Evolutionary conservation across 2,113 vertebrate genomes (phyloP).

Genomic region (Laticauda colubrina): DNA sequence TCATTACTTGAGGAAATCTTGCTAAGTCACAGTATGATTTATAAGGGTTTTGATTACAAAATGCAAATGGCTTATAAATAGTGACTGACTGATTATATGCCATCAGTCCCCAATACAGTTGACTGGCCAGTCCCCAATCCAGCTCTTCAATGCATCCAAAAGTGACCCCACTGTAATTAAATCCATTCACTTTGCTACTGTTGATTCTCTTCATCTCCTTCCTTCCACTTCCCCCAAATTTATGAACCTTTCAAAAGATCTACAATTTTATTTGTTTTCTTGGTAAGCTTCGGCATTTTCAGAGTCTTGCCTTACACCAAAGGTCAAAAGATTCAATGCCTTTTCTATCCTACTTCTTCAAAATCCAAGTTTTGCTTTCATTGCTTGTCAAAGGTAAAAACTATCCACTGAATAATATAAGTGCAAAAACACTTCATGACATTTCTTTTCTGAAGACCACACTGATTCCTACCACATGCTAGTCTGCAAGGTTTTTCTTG

Average conservation of each 20-base stretch:
- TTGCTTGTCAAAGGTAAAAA: neutral
- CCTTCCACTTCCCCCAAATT: neutral
- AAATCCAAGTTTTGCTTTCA: neutral
- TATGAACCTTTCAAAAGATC: neutral
- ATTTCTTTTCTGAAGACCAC: neutral
- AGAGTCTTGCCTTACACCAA: neutral
- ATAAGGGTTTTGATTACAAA: neutral
- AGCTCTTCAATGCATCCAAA: neutral
- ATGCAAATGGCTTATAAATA: neutral
- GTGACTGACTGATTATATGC: neutral
- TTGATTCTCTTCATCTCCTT: neutral
- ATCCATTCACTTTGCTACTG: neutral
- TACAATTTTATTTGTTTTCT: neutral
- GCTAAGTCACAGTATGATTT: neutral
- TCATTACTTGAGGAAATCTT: neutral
- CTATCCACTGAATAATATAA: neutral
- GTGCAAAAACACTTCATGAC: neutral
- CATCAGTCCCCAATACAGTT: neutral
- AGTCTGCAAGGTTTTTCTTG: neutral
- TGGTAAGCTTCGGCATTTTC: neutral
- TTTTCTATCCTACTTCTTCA: neutral
- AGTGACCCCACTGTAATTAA: neutral
- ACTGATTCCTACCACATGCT: neutral
- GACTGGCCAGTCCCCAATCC: neutral
- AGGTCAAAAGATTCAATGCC: neutral